Percentiles rank a stretch among this genome's conserved stretches.
Conservation (phyloP, 1,140 invertebrate species). For the Stenopsyche tienmushanensis region DNA sequence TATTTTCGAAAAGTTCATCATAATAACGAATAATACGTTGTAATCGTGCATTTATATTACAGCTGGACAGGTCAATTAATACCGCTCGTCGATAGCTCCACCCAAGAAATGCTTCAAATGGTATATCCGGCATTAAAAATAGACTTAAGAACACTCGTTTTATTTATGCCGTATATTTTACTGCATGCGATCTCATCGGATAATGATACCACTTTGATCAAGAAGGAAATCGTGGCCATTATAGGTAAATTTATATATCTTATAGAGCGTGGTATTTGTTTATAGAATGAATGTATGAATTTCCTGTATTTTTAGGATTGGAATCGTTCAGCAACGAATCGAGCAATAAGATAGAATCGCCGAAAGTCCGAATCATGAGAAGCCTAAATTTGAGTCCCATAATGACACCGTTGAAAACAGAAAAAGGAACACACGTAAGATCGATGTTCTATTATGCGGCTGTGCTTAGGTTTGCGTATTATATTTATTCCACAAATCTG, state of each 20-base stretch:
- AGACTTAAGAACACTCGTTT: slow-evolving; percentile 66
- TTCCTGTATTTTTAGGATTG: slow-evolving; percentile 19
- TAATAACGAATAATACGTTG: background rate
- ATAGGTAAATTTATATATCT: slow-evolving; percentile 45
- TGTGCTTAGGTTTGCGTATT: too few relatives aligned
- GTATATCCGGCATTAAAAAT: slow-evolving; percentile 70
- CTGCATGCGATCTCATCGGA: slow-evolving; percentile 62
- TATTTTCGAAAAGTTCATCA: slow-evolving; percentile 44
- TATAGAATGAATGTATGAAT: background rate
- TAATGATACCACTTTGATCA: slow-evolving; percentile 48
- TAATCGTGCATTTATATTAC: slow-evolving; percentile 35
- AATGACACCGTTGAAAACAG: slow-evolving; percentile 38
- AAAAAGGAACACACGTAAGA: slow-evolving; percentile 42
- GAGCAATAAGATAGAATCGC: slow-evolving; percentile 7
- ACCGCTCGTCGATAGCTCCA: slow-evolving; percentile 56
- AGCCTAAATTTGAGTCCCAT: slow-evolving; percentile 21
- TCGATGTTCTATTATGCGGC: too few relatives aligned
- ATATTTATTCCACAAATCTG: too few relatives aligned
- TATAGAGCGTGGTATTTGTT: background rate
- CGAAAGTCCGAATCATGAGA: slow-evolving; percentile 24
- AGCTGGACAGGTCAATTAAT: slow-evolving; percentile 65
- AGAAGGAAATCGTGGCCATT: slow-evolving; percentile 59
- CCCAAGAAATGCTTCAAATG: slow-evolving; percentile 60
- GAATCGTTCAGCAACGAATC: slow-evolving; percentile 27
- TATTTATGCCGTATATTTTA: slow-evolving; percentile 72